These are phyloP conservation scores for Vollenhovia emeryi DNA, from an alignment of 1,140 invertebrate species.

Conservation along the genomic window DNA sequence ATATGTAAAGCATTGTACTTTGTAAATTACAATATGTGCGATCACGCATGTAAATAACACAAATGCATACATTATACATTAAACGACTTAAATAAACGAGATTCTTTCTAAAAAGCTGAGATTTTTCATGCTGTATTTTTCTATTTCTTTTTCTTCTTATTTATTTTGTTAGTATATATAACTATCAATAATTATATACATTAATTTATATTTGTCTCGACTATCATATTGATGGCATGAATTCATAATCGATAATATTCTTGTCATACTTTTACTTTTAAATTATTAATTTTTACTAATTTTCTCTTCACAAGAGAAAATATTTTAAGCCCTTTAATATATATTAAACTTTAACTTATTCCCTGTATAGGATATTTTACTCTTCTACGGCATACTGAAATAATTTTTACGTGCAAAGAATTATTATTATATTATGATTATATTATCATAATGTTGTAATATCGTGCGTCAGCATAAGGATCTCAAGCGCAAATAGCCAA, in stretches of 20 bases:
- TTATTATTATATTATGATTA: background rate
- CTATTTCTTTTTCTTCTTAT: background rate
- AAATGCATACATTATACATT: background rate
- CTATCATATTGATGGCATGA: background rate
- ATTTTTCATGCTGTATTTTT: background rate
- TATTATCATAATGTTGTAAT: conserved; percentile 27
- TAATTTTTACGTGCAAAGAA: background rate
- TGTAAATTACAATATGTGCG: background rate
- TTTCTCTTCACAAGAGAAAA: background rate
- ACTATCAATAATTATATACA: background rate
- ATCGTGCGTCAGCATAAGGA: conserved; percentile 5
- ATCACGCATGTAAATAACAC: background rate
- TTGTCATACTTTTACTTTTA: background rate
- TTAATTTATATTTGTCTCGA: background rate
- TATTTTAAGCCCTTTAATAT: background rate
- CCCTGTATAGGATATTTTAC: background rate
- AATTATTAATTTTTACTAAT: conserved; percentile 22
- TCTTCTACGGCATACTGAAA: background rate
- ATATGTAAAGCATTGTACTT: background rate
- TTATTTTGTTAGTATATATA: background rate
- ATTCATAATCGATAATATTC: background rate
- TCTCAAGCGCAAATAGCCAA: conserved; percentile 33
- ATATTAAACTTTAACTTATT: background rate
- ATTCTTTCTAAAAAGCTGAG: background rate
- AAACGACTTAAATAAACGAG: background rate